These are phyloP conservation scores for Crocidura indochinensis DNA, from an alignment of 2,797 vertebrate species.

Conservation along the genomic window DNA sequence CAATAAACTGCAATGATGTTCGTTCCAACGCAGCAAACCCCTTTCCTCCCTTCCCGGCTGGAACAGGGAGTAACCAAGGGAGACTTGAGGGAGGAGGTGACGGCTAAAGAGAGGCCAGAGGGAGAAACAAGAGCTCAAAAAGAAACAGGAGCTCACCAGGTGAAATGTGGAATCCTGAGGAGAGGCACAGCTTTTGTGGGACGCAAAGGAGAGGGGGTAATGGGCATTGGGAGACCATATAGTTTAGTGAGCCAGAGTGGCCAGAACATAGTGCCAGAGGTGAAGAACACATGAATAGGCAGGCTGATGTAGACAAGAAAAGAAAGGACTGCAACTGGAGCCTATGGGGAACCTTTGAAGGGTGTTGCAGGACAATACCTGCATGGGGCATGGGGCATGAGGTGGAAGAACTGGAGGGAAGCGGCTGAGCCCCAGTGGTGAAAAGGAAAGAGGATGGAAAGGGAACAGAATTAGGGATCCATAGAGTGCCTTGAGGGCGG, in stretches of 20 bases:
- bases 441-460: not conserved
- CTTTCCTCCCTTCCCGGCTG: not conserved
- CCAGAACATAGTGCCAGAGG: not conserved
- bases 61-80: conserved; percentile 35
- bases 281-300: not conserved
- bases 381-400: not conserved
- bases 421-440: not conserved
- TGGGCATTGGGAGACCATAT: not conserved
- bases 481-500: not conserved
- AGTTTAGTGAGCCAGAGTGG: not conserved
- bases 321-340: not conserved
- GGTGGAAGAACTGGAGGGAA: not conserved
- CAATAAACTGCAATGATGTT: not conserved
- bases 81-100: conserved; percentile 50
- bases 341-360: not conserved
- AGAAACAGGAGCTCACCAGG: not conserved
- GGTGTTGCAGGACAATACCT: conserved; percentile 27
- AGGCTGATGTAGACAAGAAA: not conserved
- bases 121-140: not conserved
- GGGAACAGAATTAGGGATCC: not conserved
- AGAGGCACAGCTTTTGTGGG: conserved; percentile 33
- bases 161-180: not conserved
- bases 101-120: not conserved
- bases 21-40: not conserved
- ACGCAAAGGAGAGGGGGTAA: not conserved